Evolutionary conservation across 2,888 invertebrate species (phyloP).

Genomic region (Xiphydria camelus): DNA sequence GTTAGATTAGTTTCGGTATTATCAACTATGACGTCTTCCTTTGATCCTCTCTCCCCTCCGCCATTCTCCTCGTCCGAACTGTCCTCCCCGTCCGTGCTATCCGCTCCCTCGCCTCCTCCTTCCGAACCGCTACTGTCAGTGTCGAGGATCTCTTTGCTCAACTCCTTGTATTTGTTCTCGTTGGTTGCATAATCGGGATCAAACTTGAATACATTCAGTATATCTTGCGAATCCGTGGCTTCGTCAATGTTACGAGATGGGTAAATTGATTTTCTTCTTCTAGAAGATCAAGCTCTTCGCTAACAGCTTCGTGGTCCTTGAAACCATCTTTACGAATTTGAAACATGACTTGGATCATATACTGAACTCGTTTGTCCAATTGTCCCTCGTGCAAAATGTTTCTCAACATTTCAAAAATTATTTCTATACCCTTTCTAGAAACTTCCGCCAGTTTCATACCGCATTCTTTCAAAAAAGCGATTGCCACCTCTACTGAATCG

Average conservation of each 20-base stretch:
- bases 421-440: conserved; percentile 71
- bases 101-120: conserved; percentile 62
- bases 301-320: conserved; percentile 86
- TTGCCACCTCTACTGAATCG: conserved; percentile 96
- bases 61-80: conserved; percentile 64
- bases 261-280: conserved; percentile 98
- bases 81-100: conserved; percentile 61
- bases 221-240: conserved; percentile 85
- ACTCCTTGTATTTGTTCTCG: conserved; percentile 90
- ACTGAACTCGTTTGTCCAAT: conserved; percentile 91
- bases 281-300: conserved; percentile 89
- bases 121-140: conserved; percentile 68
- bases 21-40: conserved; percentile 79
- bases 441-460: conserved; percentile 93
- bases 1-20: conserved; percentile 96
- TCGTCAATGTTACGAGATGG: conserved; percentile 92
- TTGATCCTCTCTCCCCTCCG: conserved; percentile 52
- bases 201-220: conserved; percentile 93
- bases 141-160: conserved; percentile 86
- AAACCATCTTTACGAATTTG: conserved; percentile 97
- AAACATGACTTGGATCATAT: conserved; percentile 98
- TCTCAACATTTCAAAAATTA: conserved; percentile 93
- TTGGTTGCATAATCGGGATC: conserved; percentile 91
- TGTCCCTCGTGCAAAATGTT: conserved; percentile 92
- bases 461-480: conserved; percentile 94